Evolutionary conservation across 1,140 invertebrate genomes (phyloP), one percentile per base, ranked within the genome.

Genomic region (Oedothorax gibbosus): DNA sequence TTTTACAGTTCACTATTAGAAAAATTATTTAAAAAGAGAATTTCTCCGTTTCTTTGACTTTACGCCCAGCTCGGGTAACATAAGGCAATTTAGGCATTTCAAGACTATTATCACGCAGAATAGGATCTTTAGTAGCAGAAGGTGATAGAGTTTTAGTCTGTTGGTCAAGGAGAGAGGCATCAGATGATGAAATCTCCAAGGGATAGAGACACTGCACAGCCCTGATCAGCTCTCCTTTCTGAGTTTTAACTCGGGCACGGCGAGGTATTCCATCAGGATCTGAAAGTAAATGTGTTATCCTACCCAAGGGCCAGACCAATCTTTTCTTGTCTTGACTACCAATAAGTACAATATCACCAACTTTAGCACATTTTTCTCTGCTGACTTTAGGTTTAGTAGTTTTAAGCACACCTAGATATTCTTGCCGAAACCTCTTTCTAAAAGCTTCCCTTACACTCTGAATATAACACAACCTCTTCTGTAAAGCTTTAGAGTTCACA

Each of bases 381-480:
- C 7, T 14, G 66, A 20, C 21, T 65, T 65, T 35, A 35, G 35
- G 35, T 35, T 35, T 15, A 62, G 65, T 12, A 12, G 65, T 68
- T 21, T 68, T n/a, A 15, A 73, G n/a, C n/a, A 9, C 18, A 18
- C 76, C 76, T 20, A 78, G 50, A 66, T 78, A 78, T 78, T 78
- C 76, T 51, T 65, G 76, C 3, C 76, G 18, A 78, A 78, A 78
- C 50, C 60, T 78, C 12, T 66, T 66, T 21, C 20, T 66, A 12
- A 68, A 79, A 54, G 57, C 75, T n/a, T 77, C 4, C 8, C 14
- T 0, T 2, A 50, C 15, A 20, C 20, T 77, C 20, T 77, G 75
- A 11, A 77, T 64, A 60, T 65, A 51, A 64, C 60, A 18, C 60
- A 77, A 64, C 64, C 60, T 15, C 20, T 51, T n/a, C 35, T 54